Percentiles rank a stretch among this genome's conserved stretches.
phyloP scores from a whole-genome alignment of 1,140 invertebrate species.

The Drosophila ercepeae region DNA sequence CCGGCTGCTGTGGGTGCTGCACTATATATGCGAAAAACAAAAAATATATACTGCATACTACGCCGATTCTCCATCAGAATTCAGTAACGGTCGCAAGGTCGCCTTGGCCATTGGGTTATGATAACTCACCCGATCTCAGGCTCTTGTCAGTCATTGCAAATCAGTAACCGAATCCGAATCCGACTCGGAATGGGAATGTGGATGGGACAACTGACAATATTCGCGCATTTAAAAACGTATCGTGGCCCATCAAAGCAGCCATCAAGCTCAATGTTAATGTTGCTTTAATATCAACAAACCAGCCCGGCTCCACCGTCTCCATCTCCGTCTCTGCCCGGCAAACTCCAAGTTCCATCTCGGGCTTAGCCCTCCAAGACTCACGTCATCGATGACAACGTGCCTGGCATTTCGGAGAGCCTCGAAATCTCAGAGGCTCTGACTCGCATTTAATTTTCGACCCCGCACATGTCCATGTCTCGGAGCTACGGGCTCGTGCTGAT shows the following conservation, averaged over 20 bases:
- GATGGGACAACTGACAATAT: slow-evolving; percentile 51
- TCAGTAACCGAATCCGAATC: background rate
- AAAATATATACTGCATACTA: background rate
- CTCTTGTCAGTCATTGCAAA: slow-evolving; percentile 40
- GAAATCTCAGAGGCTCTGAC: slow-evolving; percentile 15
- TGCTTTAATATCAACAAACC: slow-evolving; percentile 66
- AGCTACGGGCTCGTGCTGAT: slow-evolving; percentile 17
- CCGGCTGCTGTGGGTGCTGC: slow-evolving; percentile 60
- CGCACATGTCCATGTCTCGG: slow-evolving; percentile 44
- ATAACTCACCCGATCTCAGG: slow-evolving; percentile 56
- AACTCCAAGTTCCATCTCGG: slow-evolving; percentile 37
- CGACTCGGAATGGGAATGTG: background rate
- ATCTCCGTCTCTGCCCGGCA: slow-evolving; percentile 3
- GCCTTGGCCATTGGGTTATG: slow-evolving; percentile 27
- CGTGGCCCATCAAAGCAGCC: slow-evolving; percentile 63
- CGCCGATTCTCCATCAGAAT: slow-evolving; percentile 71
- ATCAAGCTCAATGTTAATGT: slow-evolving; percentile 78
- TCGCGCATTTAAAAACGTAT: slow-evolving; percentile 74
- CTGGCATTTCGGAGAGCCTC: slow-evolving; percentile 39
- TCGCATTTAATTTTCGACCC: slow-evolving; percentile 52
- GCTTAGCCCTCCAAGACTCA: slow-evolving; percentile 47
- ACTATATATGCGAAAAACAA: slow-evolving; percentile 53
- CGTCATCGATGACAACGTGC: slow-evolving; percentile 69
- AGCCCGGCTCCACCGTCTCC: slow-evolving; percentile 5
- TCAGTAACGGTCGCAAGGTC: slow-evolving; percentile 79